Evolutionary conservation across 2,113 vertebrate species (phyloP), one percentile per base, ranked within the genome.

Genomic region (Heteronetta atricapilla): DNA sequence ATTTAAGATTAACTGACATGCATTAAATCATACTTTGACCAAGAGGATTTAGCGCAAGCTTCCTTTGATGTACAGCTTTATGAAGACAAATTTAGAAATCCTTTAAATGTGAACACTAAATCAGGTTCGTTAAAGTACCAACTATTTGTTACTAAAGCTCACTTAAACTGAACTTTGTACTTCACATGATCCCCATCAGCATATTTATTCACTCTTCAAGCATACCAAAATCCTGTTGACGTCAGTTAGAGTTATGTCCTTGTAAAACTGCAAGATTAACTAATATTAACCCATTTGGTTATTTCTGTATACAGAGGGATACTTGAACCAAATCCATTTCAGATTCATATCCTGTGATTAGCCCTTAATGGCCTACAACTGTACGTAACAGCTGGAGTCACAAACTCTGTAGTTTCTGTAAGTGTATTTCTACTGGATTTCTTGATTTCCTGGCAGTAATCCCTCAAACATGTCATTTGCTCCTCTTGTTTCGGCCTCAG

Each of bases 21-120:
- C 90, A 67, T 92, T 97, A 97, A 96, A 85, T 52, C 70, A 56
- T 89, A 77, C 92, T 91, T 94, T 82, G 90, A 92, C 90, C 86
- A 80, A 80, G 69, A 86, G 84, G 94, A 76, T 90, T 97, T 96
- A 96, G 67, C 90, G 73, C 67, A 94, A 97, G 68, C 50, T 44
- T 92, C 82, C 93, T 96, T 96, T 95, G 95, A 97, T 96, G 94
- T 89, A 75, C 40, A 70, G 55, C 33, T 75, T 92, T 77, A 77
- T 1, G 17, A 82, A 92, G 94, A 86, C 60, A 92, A 96, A 87
- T 85, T 90, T 75, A 80, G 67, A 96, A 96, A 94, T 93, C 77
- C 70, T 96, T 89, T 92, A 90, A 94, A 93, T 90, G 74, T 79
- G 90, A 96, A 96, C 90, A 80, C 29, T 56, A 88, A 86, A 81